These are phyloP conservation scores for Pomatorhinus ruficollis DNA, from an alignment of 2,113 vertebrate genomes.

Conservation along the genomic window DNA sequence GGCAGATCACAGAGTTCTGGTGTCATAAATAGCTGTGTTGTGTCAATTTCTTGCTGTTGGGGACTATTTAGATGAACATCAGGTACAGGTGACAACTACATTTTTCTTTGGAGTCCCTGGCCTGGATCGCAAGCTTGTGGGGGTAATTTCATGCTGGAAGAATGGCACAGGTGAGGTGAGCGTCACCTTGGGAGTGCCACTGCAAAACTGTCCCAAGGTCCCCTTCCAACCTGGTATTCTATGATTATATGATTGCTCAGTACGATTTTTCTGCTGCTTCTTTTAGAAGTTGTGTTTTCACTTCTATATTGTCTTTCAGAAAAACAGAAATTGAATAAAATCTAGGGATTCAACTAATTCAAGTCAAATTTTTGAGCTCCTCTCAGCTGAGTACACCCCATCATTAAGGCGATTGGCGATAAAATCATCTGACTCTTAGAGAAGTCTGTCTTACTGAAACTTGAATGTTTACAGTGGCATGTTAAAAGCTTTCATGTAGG, in stretches of 20 bases:
- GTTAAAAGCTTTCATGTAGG: neutral
- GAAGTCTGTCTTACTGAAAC: neutral
- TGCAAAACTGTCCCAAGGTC: neutral
- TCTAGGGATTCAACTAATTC: neutral
- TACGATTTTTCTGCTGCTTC: neutral
- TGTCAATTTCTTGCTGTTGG: neutral
- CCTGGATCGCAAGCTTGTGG: neutral
- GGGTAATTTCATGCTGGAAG: neutral
- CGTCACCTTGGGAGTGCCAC: accelerated
- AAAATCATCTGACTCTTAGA: neutral
- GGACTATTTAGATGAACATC: neutral
- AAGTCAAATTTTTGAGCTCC: neutral
- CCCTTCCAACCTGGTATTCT: neutral
- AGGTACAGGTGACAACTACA: neutral
- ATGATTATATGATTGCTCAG: neutral
- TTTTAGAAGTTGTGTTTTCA: neutral
- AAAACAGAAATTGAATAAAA: neutral
- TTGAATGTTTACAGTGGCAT: neutral
- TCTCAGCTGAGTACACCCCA: neutral
- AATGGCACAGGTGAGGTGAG: neutral
- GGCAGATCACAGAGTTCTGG: neutral
- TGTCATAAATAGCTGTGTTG: neutral
- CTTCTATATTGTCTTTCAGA: neutral
- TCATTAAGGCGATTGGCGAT: neutral
- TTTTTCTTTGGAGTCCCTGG: neutral